Base-by-base conservation (phyloP, 2,888 invertebrate species). In the Orgyia antiqua region DNA sequence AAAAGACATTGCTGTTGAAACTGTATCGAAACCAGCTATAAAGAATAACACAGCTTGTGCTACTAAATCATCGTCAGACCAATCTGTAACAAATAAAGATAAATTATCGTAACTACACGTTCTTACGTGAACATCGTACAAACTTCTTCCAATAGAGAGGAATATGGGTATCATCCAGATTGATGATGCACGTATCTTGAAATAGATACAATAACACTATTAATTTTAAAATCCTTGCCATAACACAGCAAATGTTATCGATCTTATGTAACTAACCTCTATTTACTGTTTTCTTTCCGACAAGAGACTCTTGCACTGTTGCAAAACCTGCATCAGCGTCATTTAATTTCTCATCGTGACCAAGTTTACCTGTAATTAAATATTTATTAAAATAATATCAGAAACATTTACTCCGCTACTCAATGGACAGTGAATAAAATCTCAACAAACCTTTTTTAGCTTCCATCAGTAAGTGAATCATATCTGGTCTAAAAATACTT, bases 401-500 rank as follows among this genome's bases (percentile, higher is more conserved):
- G n/a, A n/a, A n/a, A n/a, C n/a, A n/a, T n/a, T n/a, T n/a, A n/a
- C n/a, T n/a, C n/a, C n/a, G n/a, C n/a, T n/a, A n/a, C n/a, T n/a
- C n/a, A 48, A 27, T 15, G 6, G 15, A 15, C 4, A 6, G 6
- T 15, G 6, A 15, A 6, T 4, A 15, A 15, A 4, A 15, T 4
- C 15, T 15, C 6, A 4, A 15, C 4, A 15, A 17, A 69, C 79
- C 84, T 59, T 79, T 82, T 39, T 77, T 82, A 6, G 88, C 84
- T 49, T 89, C 84, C 72, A 89, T 73, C 0, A 89, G 61, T 4
- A 89, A 41, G 30, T 89, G 79, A n/a, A 89, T 87, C 87, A 89
- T 88, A 35, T 88, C 88, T 2, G 74, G 76, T n/a, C 88, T 65
- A 4, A 76, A 43, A n/a, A 80, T 77, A 1, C 75, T 60, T 1